Evolutionary conservation across 2,888 invertebrate species (phyloP), one percentile per base, ranked within the genome.

Genomic region (Tuberolachnus salignus): DNA sequence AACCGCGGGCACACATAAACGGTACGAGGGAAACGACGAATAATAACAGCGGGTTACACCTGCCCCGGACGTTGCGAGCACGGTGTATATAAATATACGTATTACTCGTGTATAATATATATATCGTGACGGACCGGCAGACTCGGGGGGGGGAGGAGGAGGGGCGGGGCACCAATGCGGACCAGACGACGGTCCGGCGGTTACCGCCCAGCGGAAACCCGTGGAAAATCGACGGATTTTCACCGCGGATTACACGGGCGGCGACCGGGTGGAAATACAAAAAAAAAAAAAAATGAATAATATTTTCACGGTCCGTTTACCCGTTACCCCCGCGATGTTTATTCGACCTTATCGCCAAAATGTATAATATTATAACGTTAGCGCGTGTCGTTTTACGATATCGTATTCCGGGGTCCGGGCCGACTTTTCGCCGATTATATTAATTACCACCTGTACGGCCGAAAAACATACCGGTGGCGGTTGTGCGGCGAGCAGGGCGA

Each of bases 41-140:
- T 11, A n/a, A 10, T 3, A n/a, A 59, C 13, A 73, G 53, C 59
- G 49, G 67, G 67, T 67, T 67, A 75, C 78, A 78, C 78, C 78
- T 78, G 78, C 78, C 78, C 78, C 78, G 78, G 78, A 78, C 78
- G 78, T 63, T 46, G 59, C 59, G 59, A 44, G 14, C n/a, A 19
- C 67, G 23, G 3, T n/a, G n/a, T 51, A 51, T 51, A 51, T 3
- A 8, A 46, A 8, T 8, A 51, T 51, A 34, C 16, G 51, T 51
- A 51, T 16, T 51, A 16, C 16, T 14, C 46, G 46, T 3, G 10
- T 13, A 2, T 3, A 13, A 49, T 14, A 14, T 49, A 14, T 49
- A 14, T 14, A 14, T 14, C 16, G 16, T 51, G 16, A 16, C 34
- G 34, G 34, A 34, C 34, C 34, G 34, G 49, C 16, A 16, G 14